Evolutionary conservation across 2,888 invertebrate genomes (phyloP).

Genomic region (Chymomyza amoena): DNA sequence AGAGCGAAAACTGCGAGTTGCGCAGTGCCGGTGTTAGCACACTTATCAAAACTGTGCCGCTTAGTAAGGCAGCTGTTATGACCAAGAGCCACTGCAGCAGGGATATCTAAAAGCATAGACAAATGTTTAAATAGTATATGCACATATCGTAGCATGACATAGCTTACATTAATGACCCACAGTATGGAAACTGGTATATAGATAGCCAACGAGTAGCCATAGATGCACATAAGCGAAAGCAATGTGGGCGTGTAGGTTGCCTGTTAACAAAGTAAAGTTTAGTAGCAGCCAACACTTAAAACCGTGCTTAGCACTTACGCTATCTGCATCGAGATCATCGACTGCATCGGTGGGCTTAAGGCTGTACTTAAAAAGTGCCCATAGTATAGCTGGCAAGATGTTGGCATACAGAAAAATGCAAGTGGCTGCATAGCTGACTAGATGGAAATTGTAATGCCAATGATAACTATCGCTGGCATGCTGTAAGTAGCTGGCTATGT

Average conservation of each 20-base stretch:
- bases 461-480: conserved; percentile 84
- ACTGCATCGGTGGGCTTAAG: conserved; percentile 80
- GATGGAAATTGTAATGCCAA: conserved; percentile 96
- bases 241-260: conserved; percentile 83
- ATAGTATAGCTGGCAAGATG: conserved; percentile 89
- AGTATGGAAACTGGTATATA: conserved; percentile 96
- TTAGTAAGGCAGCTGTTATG: conserved; percentile 88
- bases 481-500: conserved; percentile 93
- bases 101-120: conserved; percentile 76
- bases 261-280: conserved; percentile 65
- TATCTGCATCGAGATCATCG: conserved; percentile 83
- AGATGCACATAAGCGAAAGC: conserved; percentile 93
- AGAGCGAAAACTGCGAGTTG: conserved; percentile 83
- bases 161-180: conserved; percentile 89
- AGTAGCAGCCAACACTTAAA: not conserved
- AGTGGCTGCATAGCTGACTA: conserved; percentile 94
- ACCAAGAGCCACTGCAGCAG: conserved; percentile 94
- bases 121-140: not conserved
- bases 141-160: not conserved
- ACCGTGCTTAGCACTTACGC: conserved; percentile 78
- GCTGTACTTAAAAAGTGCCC: conserved; percentile 92
- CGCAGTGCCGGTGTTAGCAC: conserved; percentile 88
- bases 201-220: conserved; percentile 96
- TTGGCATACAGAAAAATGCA: conserved; percentile 93
- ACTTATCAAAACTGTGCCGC: conserved; percentile 90